Evolutionary conservation across 1,140 invertebrate species (phyloP).

Genomic region (Lepidurus packardi): DNA sequence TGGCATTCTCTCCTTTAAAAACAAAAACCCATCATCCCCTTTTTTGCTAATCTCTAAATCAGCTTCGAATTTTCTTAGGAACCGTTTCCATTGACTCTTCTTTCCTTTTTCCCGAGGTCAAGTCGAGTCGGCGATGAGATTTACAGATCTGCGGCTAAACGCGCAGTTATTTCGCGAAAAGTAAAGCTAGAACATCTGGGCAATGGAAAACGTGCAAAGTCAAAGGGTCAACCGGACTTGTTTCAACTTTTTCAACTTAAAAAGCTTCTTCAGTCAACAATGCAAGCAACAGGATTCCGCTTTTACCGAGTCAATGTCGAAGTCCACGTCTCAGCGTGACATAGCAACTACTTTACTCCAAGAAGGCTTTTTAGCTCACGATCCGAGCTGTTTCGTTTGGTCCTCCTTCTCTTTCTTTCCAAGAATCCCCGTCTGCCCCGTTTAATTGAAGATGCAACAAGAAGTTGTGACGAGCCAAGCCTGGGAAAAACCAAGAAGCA

Average conservation of each 20-base stretch:
- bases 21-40: no score
- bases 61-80: neutral
- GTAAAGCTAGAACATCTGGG: neutral
- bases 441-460: no score
- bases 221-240: neutral
- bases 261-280: neutral
- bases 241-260: neutral
- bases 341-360: neutral
- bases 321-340: neutral
- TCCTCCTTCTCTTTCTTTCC: neutral
- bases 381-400: neutral
- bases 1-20: neutral
- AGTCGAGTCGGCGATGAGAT: neutral
- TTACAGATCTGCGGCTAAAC: neutral
- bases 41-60: neutral
- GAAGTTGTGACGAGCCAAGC: neutral
- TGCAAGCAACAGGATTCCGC: neutral
- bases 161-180: neutral
- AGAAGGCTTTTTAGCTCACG: neutral
- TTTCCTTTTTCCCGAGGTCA: neutral
- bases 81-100: neutral
- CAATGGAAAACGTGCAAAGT: neutral
- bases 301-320: neutral
- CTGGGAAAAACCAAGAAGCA: neutral
- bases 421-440: no score